These are phyloP conservation scores for Nymphalis polychloros DNA, from an alignment of 2,888 invertebrate species.

Conservation along the genomic window DNA sequence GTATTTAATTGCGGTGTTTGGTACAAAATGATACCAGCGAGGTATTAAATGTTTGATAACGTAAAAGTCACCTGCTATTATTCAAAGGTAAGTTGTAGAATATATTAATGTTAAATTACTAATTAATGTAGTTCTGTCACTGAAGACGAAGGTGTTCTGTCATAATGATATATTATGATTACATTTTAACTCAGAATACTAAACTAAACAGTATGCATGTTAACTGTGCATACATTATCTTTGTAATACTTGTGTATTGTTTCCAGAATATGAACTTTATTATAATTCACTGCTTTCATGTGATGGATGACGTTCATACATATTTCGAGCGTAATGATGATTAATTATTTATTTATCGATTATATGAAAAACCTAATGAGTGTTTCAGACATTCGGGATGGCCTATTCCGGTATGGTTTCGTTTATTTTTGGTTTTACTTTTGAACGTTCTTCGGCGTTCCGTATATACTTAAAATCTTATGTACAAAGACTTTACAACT, in stretches of 20 bases:
- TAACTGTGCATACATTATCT: constrained; percentile 14
- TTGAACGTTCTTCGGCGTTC: neutral
- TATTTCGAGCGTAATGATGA: neutral
- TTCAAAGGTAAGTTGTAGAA: neutral
- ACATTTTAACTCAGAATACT: constrained; percentile 17
- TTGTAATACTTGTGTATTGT: neutral
- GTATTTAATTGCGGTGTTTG: constrained; percentile 17
- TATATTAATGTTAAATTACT: constrained; percentile 10
- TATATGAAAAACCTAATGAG: neutral
- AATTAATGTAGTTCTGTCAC: constrained; percentile 4
- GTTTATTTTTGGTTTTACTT: neutral
- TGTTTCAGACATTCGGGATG: neutral
- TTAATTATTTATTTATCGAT: neutral
- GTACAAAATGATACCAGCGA: constrained; percentile 3
- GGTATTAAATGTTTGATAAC: neutral
- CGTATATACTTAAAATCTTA: constrained; percentile 2
- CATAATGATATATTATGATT: constrained; percentile 16
- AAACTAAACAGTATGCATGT: constrained; percentile 9
- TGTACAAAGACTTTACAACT: constrained; percentile 9
- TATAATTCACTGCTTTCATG: neutral
- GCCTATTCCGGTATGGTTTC: neutral
- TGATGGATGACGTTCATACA: neutral
- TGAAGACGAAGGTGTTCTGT: constrained; percentile 6
- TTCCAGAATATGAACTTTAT: neutral
- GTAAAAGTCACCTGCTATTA: constrained; percentile 7